Conservation (phyloP, 2,113 vertebrate genomes). For the Hirundichthys speculiger region DNA sequence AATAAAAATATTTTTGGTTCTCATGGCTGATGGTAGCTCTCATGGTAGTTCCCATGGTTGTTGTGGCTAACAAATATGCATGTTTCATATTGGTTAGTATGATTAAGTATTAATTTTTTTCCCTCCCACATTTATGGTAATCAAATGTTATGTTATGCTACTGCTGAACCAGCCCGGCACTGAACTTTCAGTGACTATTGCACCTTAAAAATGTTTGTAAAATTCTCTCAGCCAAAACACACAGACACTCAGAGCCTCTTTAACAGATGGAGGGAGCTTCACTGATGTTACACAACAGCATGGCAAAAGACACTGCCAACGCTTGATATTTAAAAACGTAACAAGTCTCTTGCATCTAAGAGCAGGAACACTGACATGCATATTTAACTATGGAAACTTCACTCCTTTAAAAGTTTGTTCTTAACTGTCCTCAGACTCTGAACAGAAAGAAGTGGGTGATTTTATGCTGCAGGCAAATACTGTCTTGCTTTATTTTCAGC, state of each 20-base stretch:
- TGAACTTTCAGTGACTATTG: no score
- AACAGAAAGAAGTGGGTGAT: neutral
- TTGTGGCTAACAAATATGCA: no score
- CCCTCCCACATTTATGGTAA: no score
- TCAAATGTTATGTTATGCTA: no score
- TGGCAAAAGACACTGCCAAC: neutral
- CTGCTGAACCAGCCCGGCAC: no score
- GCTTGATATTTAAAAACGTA: neutral
- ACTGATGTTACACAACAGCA: neutral
- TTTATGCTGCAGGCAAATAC: neutral
- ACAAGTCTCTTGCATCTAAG: neutral
- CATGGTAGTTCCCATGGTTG: no score
- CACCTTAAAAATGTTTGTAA: no score
- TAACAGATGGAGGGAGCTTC: neutral
- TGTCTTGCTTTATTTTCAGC: neutral
- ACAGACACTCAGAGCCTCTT: neutral
- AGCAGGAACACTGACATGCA: neutral
- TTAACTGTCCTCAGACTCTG: neutral
- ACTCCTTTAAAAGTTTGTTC: neutral
- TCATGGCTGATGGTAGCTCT: no score
- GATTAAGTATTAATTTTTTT: no score
- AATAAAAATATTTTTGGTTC: no score
- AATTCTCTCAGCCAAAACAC: neutral
- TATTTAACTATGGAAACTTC: neutral
- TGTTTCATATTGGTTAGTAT: no score